Base-by-base conservation (phyloP, 1,140 invertebrate genomes). In the Prorops nasuta region DNA sequence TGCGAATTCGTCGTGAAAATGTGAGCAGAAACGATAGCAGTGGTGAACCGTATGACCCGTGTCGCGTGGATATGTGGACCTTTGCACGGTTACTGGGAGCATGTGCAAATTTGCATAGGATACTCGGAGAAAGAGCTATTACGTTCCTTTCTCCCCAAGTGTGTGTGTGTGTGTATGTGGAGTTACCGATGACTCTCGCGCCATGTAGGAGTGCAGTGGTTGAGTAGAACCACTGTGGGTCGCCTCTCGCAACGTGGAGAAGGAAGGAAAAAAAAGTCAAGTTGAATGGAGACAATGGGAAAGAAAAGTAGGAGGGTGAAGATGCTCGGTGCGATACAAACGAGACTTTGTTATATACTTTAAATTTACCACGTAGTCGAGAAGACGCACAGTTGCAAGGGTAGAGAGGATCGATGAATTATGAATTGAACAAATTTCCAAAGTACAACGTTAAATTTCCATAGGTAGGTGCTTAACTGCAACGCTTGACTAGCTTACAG, bases 391-490 rank as follows among this genome's bases (percentile, higher is more conserved):
- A 3, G 24, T 9, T 10, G 12, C n/a, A 31, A 28, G 16, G 10
- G 3, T 3, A 41, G 21, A 17, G 35, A 16, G 51, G 51, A 22
- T 43, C 60, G 53, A 66, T 65, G 63, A 65, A 66, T 66, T 66
- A 58, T 60, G 56, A 58, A 66, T 66, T 54, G 60, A 64, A 66
- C 50, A 63, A 43, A 47, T 34, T 45, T 21, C 44, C 38, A 44
- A 60, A 61, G 54, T 56, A 50, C 57, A 43, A 22, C 47, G 53
- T 63, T 59, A 63, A 63, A 63, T 63, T 60, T 63, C 60, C 60
- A 63, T 63, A 63, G 56, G 37, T 50, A 56, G 44, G 42, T 51
- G 57, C 49, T 63, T 63, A 63, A 51, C 49, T 39, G 32, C 35
- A 48, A 38, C 18, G 12, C 24, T n/a, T 24, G 40, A 40, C 40